phyloP scores from a whole-genome alignment of 2,888 invertebrate species.

The Lingula anatina region DNA sequence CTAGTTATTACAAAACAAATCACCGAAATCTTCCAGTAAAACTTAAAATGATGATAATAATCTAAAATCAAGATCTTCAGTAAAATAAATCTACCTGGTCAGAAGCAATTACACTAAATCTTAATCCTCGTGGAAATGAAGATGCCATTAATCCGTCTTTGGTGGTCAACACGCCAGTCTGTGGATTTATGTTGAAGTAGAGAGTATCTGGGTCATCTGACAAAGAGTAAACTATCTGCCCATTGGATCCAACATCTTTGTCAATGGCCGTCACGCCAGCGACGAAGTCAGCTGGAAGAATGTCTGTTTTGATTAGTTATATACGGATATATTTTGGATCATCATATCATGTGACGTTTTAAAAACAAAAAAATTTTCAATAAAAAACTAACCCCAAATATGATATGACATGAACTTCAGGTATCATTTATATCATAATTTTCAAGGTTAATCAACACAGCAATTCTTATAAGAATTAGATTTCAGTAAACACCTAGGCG shows the following conservation, averaged over 20 bases:
- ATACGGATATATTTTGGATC: too few species aligned
- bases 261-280: slow-evolving; percentile 85
- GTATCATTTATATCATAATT: background rate
- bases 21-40: too few species aligned
- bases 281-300: slow-evolving; percentile 66
- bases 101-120: too few species aligned
- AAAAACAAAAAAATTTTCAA: background rate
- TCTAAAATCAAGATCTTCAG: too few species aligned
- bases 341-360: background rate
- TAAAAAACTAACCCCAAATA: background rate
- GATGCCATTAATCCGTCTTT: slow-evolving; percentile 44
- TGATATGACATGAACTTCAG: background rate
- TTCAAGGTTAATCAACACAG: background rate
- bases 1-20: too few species aligned
- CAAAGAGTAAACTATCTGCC: slow-evolving; percentile 71
- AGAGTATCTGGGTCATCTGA: slow-evolving; percentile 75
- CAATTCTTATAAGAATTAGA: background rate
- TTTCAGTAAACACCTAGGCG: background rate
- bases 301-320: too few species aligned
- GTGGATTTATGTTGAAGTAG: slow-evolving; percentile 71
- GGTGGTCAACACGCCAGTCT: slow-evolving; percentile 83
- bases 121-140: too few species aligned
- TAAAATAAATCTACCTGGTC: too few species aligned
- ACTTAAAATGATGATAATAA: too few species aligned
- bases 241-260: slow-evolving; percentile 75